A percentile compares a stretch with the other conserved stretches of the same genome.
Evolutionary conservation across 2,888 invertebrate genomes (phyloP).

Genomic region (Entomobrya multifasciata): DNA sequence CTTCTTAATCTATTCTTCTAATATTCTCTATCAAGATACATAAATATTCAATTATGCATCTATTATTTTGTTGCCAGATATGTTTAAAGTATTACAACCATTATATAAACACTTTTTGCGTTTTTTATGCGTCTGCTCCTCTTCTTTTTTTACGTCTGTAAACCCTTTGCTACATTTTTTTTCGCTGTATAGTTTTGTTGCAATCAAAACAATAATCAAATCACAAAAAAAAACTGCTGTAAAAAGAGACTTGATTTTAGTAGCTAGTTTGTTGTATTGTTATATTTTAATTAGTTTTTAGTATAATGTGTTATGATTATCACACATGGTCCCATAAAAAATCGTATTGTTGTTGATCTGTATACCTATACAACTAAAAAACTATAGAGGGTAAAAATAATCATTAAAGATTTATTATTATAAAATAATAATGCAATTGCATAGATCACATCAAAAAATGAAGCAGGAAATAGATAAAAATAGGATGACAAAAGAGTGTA

Average conservation of each 20-base stretch:
- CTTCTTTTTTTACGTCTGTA: background rate
- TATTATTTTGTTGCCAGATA: background rate
- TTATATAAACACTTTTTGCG: background rate
- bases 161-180: background rate
- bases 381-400: background rate
- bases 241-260: slow-evolving; percentile 64
- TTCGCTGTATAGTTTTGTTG: background rate
- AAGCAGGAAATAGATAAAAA: background rate
- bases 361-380: background rate
- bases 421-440: background rate
- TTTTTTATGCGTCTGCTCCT: background rate
- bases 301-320: background rate
- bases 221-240: slow-evolving; percentile 50
- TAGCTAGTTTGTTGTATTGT: background rate
- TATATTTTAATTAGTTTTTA: background rate
- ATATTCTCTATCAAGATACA: background rate
- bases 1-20: slow-evolving; percentile 11
- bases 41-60: background rate
- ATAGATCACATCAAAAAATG: slow-evolving; percentile 30
- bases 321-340: background rate
- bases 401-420: background rate
- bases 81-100: background rate
- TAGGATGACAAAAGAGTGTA: slow-evolving; percentile 50
- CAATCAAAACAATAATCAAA: slow-evolving; percentile 43
- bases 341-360: slow-evolving; percentile 34